phyloP scores from a whole-genome alignment of 2,888 invertebrate species.

The Mimas tiliae region DNA sequence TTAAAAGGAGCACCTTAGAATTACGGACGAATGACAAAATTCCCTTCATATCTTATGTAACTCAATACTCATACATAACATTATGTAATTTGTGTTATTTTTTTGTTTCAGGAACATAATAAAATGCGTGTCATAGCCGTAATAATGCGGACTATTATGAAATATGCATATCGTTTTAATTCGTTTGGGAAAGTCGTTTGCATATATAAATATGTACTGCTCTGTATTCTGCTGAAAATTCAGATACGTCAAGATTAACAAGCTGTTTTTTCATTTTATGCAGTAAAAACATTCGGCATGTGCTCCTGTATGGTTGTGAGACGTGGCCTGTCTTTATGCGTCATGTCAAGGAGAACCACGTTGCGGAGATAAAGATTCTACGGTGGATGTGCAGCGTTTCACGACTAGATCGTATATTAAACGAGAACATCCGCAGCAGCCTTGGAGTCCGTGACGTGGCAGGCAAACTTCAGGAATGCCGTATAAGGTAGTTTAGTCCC shows the following conservation, averaged over 20 bases:
- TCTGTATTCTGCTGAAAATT: not conserved
- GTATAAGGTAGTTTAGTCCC: too few species aligned
- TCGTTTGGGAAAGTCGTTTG: constrained; percentile 46
- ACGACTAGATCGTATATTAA: too few species aligned
- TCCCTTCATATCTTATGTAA: constrained; percentile 31
- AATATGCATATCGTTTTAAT: constrained; percentile 48
- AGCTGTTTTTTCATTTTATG: not conserved
- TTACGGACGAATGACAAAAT: constrained; percentile 42
- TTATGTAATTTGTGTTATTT: not conserved
- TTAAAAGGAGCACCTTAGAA: constrained; percentile 51
- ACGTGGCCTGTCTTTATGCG: too few species aligned
- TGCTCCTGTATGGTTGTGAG: too few species aligned
- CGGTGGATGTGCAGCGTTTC: too few species aligned
- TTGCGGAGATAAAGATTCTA: too few species aligned
- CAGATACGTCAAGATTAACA: not conserved
- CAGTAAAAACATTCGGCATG: too few species aligned
- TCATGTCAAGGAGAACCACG: too few species aligned
- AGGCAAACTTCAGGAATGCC: too few species aligned
- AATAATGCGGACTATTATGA: constrained; percentile 33
- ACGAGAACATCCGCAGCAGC: too few species aligned
- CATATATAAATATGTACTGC: constrained; percentile 41
- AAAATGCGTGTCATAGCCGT: constrained; percentile 4
- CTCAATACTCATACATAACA: not conserved
- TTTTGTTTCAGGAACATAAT: not conserved
- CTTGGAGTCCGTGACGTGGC: too few species aligned